Conservation (phyloP, 2,888 invertebrate genomes). For the Phaedon cochleariae region DNA sequence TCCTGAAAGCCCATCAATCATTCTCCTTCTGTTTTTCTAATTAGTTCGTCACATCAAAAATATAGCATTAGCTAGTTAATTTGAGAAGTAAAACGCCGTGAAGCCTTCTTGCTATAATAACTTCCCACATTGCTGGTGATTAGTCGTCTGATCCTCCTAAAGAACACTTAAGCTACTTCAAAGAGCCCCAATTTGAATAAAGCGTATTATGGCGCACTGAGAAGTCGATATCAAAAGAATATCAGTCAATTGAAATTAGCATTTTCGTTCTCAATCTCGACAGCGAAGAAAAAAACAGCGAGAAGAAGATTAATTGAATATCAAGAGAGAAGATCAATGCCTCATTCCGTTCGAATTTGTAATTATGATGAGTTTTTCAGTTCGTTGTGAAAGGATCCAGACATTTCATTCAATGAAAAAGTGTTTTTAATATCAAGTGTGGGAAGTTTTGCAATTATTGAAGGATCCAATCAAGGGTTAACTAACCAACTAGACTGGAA, state of each 20-base stretch:
- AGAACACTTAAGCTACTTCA: background rate
- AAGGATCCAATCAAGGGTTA: too few relatives aligned
- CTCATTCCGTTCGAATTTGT: constrained; percentile 7
- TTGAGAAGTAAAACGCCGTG: background rate
- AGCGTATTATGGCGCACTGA: background rate
- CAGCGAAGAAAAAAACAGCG: background rate
- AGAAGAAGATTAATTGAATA: background rate
- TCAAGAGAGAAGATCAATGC: background rate
- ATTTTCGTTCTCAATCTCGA: background rate
- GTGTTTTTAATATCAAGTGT: too few relatives aligned
- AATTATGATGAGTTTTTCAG: too few relatives aligned
- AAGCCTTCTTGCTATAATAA: background rate
- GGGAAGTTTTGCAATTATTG: too few relatives aligned
- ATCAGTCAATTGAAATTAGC: constrained; percentile 3
- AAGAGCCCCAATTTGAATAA: background rate
- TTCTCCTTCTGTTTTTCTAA: background rate
- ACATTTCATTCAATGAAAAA: too few relatives aligned
- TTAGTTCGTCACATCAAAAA: background rate
- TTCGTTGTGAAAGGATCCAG: too few relatives aligned
- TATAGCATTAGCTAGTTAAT: background rate
- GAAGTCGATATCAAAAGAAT: constrained; percentile 9
- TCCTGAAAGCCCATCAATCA: background rate
- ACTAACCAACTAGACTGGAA: too few relatives aligned
- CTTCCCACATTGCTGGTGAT: background rate
- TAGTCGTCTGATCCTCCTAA: background rate